These are phyloP conservation scores for Lepilemur ruficaudatus DNA, from an alignment of 2,797 vertebrate species.

Conservation along the genomic window DNA sequence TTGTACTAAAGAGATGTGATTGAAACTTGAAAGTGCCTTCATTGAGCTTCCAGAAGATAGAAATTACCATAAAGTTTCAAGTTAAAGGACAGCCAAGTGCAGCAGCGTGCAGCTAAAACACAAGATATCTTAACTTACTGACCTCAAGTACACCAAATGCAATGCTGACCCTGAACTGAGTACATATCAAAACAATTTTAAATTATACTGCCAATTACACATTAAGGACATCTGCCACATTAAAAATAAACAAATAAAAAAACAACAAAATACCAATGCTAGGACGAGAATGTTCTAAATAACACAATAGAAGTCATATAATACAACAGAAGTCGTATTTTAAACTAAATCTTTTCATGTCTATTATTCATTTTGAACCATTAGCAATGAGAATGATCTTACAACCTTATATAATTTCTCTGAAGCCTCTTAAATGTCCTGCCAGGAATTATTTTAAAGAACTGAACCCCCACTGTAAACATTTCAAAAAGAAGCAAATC, in stretches of 20 bases:
- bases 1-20: background rate
- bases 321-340: background rate
- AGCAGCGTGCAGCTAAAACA: rapidly evolving
- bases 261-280: background rate
- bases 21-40: background rate
- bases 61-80: background rate
- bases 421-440: background rate
- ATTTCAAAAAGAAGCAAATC: background rate
- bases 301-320: background rate
- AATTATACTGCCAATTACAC: background rate
- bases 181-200: background rate
- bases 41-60: background rate
- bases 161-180: background rate
- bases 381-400: background rate
- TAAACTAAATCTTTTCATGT: background rate
- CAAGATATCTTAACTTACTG: background rate
- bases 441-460: background rate
- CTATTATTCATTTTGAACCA: background rate
- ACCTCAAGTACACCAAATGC: background rate
- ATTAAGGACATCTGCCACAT: background rate
- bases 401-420: background rate
- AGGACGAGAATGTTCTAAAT: background rate
- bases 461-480: background rate
- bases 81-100: background rate
- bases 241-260: background rate